phyloP scores from a whole-genome alignment of 2,888 invertebrate genomes.

The Sphecodes monilicornis region DNA sequence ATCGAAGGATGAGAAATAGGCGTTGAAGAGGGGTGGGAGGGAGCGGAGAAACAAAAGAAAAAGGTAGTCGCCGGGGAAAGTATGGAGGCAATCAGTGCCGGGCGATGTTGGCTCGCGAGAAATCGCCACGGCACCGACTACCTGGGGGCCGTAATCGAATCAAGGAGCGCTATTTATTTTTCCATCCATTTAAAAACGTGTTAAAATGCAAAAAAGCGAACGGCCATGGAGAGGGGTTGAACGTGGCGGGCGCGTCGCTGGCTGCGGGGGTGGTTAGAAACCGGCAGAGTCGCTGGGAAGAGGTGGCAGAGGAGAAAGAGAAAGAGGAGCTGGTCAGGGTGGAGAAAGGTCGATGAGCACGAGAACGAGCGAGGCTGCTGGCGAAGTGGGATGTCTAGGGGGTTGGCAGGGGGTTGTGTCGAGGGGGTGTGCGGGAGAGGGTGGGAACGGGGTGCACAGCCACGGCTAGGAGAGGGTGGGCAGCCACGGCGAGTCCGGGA shows the following conservation, averaged over 20 bases:
- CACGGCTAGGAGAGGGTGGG: constrained; percentile 49
- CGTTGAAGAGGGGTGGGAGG: background rate
- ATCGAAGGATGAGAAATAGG: background rate
- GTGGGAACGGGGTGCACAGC: background rate
- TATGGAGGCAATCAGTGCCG: constrained; percentile 53
- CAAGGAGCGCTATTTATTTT: constrained; percentile 75
- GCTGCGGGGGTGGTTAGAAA: constrained; percentile 60
- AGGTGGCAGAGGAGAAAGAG: constrained; percentile 44
- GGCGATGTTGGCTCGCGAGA: constrained; percentile 21
- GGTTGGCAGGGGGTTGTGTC: constrained; percentile 24
- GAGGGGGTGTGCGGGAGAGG: background rate
- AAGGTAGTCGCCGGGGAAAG: constrained; percentile 1
- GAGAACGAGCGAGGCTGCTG: constrained; percentile 64
- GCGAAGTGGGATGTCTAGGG: constrained; percentile 57
- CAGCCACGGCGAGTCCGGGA: constrained; percentile 62
- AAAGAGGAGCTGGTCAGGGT: constrained; percentile 45
- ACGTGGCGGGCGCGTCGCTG: constrained; percentile 50
- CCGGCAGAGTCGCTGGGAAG: constrained; percentile 57
- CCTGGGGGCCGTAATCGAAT: constrained; percentile 72
- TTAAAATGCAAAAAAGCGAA: constrained; percentile 75
- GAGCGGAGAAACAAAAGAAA: constrained; percentile 1
- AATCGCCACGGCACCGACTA: constrained; percentile 68
- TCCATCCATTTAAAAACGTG: constrained; percentile 74
- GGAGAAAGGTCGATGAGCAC: constrained; percentile 54
- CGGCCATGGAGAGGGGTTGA: constrained; percentile 60